A percentile compares a stretch with the other conserved stretches of the same genome.
Conservation (phyloP, 2,113 vertebrate species). For the Passer domesticus region DNA sequence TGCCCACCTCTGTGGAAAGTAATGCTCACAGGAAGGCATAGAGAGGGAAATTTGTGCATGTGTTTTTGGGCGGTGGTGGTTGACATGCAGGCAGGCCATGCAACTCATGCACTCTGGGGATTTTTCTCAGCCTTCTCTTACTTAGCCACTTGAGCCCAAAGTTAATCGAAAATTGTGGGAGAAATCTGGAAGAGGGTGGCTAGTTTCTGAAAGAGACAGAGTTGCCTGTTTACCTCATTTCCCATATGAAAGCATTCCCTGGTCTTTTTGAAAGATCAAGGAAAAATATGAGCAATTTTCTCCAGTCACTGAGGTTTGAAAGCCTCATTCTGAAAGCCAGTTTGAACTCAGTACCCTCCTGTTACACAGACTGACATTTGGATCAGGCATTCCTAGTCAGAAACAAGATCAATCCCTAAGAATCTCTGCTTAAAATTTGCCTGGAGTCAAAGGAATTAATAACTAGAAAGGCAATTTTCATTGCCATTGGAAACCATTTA, state of each 20-base stretch:
- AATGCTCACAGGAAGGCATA: not conserved
- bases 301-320: not conserved
- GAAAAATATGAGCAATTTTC: not conserved
- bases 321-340: not conserved
- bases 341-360: not conserved
- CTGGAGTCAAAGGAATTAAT: not conserved
- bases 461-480: not conserved
- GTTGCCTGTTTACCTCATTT: not conserved
- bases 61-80: not conserved
- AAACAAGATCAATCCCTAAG: not conserved
- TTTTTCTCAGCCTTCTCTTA: not conserved
- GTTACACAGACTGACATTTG: not conserved
- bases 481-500: not conserved
- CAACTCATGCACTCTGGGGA: rapidly evolving
- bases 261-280: not conserved
- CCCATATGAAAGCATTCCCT: not conserved
- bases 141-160: not conserved
- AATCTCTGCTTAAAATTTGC: not conserved
- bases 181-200: not conserved
- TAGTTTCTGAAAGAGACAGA: not conserved
- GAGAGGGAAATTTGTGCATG: not conserved
- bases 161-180: rapidly evolving
- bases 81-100: not conserved
- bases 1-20: not conserved
- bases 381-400: not conserved